phyloP scores from a whole-genome alignment of 1,140 invertebrate species.

The Drosophila takahashii region DNA sequence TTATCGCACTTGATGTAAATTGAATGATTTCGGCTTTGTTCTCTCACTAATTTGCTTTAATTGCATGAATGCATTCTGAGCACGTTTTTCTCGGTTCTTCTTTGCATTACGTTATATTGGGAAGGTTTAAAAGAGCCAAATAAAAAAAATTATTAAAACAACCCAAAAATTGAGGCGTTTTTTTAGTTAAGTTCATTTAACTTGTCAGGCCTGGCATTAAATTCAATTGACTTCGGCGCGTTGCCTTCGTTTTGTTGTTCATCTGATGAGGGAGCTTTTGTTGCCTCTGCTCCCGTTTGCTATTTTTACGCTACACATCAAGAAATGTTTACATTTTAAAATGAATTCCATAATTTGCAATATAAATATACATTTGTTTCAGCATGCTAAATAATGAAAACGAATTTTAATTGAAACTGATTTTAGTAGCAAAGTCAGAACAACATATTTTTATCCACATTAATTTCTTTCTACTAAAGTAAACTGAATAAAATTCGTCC shows the following conservation, averaged over 20 bases:
- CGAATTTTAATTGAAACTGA: too few species aligned
- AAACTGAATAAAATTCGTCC: too few species aligned
- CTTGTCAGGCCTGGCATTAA: conserved; percentile 62
- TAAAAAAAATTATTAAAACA: background rate
- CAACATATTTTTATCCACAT: too few species aligned
- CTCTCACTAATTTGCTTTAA: conserved; percentile 39
- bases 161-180: conserved; percentile 37
- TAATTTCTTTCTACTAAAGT: too few species aligned
- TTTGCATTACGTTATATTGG: conserved; percentile 28
- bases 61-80: conserved; percentile 33
- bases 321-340: background rate
- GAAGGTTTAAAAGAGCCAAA: conserved; percentile 17
- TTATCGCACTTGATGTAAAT: conserved; percentile 46
- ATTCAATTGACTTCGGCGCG: conserved; percentile 57
- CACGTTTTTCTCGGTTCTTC: conserved; percentile 23
- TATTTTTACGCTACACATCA: conserved; percentile 38
- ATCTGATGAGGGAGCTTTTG: conserved; percentile 19
- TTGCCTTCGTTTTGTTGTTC: conserved; percentile 39
- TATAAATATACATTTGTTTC: too few species aligned
- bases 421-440: too few species aligned
- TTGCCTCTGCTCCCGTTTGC: conserved; percentile 33
- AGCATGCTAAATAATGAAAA: too few species aligned
- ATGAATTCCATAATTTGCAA: too few species aligned
- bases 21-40: conserved; percentile 51
- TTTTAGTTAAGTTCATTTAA: conserved; percentile 59